Evolutionary conservation across 2,113 vertebrate genomes (phyloP).

Genomic region (Spilogale gracilis): DNA sequence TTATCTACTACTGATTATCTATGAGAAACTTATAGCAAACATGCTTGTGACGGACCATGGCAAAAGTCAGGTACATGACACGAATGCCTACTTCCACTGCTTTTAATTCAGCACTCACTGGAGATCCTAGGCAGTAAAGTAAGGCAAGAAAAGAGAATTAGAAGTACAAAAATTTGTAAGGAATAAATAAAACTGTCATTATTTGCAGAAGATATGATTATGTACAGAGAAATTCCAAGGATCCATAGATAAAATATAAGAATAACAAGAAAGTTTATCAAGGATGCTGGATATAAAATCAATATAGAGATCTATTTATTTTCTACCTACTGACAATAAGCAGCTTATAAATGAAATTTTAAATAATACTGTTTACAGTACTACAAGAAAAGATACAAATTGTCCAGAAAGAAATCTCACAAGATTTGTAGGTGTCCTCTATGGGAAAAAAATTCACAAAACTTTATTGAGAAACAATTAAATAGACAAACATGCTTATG

Average conservation of each 20-base stretch:
- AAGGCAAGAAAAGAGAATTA: constrained; percentile 4
- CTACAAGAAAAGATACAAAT: neutral
- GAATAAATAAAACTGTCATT: constrained; percentile 30
- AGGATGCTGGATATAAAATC: constrained; percentile 10
- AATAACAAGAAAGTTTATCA: constrained; percentile 34
- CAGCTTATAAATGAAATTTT: constrained; percentile 46
- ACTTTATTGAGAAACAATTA: neutral
- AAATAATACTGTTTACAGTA: constrained; percentile 4
- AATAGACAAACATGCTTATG: neutral
- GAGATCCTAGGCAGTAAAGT: neutral
- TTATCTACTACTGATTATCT: neutral
- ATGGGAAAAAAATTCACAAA: neutral
- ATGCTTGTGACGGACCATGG: neutral
- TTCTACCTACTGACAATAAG: neutral
- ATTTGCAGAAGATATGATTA: constrained; percentile 8
- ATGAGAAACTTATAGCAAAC: neutral
- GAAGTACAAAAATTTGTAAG: neutral
- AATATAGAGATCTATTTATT: constrained; percentile 19
- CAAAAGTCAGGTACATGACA: neutral
- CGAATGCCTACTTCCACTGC: neutral
- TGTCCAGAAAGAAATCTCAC: constrained; percentile 1
- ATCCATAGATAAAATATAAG: constrained; percentile 15
- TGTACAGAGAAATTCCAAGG: neutral
- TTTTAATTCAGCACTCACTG: neutral
- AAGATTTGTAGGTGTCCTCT: neutral